phyloP scores from a whole-genome alignment of 2,888 invertebrate genomes.

The Cinara cedri region DNA sequence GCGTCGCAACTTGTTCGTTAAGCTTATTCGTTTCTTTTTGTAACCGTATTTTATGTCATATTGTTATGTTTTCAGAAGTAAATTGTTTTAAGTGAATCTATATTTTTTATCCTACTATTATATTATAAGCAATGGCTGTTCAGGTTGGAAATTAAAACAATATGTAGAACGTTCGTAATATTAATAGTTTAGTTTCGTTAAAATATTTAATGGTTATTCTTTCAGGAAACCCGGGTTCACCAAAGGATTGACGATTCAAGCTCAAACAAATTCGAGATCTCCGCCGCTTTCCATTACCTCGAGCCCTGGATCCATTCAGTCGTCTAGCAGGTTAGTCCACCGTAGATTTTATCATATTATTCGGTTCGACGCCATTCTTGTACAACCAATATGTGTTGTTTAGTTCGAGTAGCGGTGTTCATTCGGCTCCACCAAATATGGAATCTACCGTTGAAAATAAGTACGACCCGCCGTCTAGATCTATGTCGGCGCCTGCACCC shows the following conservation, averaged over 20 bases:
- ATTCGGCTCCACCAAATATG: constrained; percentile 52
- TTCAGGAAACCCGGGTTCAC: constrained; percentile 51
- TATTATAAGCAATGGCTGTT: not conserved
- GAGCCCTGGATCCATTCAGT: constrained; percentile 52
- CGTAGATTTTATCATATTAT: not conserved
- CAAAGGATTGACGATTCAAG: constrained; percentile 51
- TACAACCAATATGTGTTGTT: not conserved
- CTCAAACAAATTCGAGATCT: constrained; percentile 52
- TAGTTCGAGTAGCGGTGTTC: constrained; percentile 51
- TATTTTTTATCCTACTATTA: too few relatives aligned
- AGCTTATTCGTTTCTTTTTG: too few relatives aligned
- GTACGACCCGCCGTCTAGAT: constrained; percentile 33
- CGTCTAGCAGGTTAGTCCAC: constrained; percentile 41
- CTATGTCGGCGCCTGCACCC: constrained; percentile 47
- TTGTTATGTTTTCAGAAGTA: too few relatives aligned
- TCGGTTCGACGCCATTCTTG: too few relatives aligned
- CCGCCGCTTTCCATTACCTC: constrained; percentile 52
- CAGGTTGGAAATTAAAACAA: not conserved
- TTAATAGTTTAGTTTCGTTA: too few relatives aligned
- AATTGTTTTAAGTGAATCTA: too few relatives aligned
- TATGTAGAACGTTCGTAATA: too few relatives aligned
- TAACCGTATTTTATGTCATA: too few relatives aligned
- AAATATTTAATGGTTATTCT: not conserved
- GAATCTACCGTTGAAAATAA: constrained; percentile 22
- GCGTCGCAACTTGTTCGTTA: too few relatives aligned